A percentile compares a stretch with the other conserved stretches of the same genome.
These are phyloP conservation scores for Phthorimaea operculella DNA, from an alignment of 1,140 invertebrate species.

Conservation along the genomic window DNA sequence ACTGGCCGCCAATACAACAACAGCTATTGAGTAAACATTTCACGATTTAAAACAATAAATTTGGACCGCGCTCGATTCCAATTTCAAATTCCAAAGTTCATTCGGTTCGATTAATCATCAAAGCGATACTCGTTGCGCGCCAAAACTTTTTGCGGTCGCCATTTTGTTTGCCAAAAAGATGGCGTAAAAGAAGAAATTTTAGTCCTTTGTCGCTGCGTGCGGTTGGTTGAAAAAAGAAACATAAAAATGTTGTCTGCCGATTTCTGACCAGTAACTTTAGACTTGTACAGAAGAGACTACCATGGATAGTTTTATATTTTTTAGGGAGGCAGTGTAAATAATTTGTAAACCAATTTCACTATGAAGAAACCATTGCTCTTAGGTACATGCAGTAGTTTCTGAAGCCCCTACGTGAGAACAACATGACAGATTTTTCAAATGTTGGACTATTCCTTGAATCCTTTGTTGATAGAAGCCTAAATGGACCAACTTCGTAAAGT, in stretches of 20 bases:
- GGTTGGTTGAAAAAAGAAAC: background rate
- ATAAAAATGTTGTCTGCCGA: background rate
- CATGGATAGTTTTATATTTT: no score
- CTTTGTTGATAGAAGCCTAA: no score
- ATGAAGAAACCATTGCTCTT: no score
- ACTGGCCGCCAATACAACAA: background rate
- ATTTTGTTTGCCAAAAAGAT: conserved; percentile 26
- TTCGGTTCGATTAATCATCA: conserved; percentile 12
- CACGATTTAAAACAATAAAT: background rate
- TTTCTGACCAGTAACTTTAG: background rate
- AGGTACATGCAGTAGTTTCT: no score
- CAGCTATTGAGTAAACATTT: background rate
- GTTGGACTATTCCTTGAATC: no score
- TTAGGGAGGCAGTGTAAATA: no score
- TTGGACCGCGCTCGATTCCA: background rate
- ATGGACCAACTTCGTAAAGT: no score
- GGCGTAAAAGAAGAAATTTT: conserved; percentile 13
- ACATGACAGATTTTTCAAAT: no score
- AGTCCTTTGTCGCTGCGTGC: conserved; percentile 11
- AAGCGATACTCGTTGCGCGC: conserved; percentile 15
- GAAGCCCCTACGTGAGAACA: no score
- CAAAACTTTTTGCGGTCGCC: conserved; percentile 27
- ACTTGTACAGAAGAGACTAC: no score
- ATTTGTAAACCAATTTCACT: no score
- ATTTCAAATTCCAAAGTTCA: conserved; percentile 7